phyloP scores from a whole-genome alignment of 2,113 vertebrate species.

The Oxygymnocypris stewartii region DNA sequence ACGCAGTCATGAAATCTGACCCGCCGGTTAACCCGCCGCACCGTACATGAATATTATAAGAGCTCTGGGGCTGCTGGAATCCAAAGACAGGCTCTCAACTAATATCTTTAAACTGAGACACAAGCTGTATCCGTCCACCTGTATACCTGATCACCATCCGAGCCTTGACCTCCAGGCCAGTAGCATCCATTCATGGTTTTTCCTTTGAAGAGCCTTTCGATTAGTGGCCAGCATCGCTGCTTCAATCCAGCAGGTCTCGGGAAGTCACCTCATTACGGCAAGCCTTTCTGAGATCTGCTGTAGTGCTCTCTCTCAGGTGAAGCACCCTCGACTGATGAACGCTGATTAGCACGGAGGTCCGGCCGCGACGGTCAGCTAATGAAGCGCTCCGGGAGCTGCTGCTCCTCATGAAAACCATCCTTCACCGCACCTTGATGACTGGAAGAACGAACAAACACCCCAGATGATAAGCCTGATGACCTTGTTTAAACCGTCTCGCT shows the following conservation, averaged over 20 bases:
- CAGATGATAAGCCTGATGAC: not conserved
- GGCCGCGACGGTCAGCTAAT: slow-evolving; percentile 4
- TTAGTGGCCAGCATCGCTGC: not conserved
- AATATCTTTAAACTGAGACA: not conserved
- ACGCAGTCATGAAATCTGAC: not conserved
- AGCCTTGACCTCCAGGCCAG: slow-evolving; percentile 20
- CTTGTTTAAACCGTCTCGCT: not conserved
- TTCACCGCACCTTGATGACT: not conserved
- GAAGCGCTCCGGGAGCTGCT: not conserved
- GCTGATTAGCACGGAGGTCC: not conserved
- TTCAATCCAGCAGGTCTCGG: not conserved
- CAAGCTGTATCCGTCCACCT: not conserved
- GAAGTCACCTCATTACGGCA: not conserved
- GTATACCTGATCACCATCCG: not conserved
- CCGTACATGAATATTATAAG: not conserved
- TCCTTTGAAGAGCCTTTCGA: slow-evolving; percentile 3
- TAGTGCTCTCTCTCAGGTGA: slow-evolving; percentile 23
- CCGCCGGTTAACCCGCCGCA: not conserved
- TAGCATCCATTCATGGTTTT: not conserved
- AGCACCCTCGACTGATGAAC: not conserved
- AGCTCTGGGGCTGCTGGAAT: not conserved
- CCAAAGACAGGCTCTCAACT: slow-evolving; percentile 5
- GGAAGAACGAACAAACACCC: not conserved
- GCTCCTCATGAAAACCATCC: not conserved
- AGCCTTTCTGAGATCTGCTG: slow-evolving; percentile 12